phyloP scores from a whole-genome alignment of 1,140 invertebrate genomes.

The Lysiphlebus fabarum region DNA sequence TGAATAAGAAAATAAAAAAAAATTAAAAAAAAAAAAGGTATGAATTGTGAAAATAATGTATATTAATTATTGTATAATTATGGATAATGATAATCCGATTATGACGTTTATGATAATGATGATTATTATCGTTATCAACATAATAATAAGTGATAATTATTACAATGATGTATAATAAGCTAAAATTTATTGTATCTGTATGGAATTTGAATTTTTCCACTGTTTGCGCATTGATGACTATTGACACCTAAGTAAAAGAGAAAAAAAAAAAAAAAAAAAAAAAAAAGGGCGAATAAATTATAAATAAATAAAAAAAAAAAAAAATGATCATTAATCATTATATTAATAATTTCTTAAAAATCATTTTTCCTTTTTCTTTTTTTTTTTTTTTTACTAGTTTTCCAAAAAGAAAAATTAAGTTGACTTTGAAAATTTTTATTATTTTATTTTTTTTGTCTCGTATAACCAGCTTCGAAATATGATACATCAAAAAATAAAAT shows the following conservation, averaged over 20 bases:
- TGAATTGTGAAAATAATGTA: conserved; percentile 36
- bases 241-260: conserved; percentile 38
- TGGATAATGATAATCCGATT: conserved; percentile 37
- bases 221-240: conserved; percentile 48
- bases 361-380: neutral
- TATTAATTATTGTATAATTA: conserved; percentile 55
- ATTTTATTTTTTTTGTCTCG: conserved; percentile 17
- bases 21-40: conserved; percentile 13
- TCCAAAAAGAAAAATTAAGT: neutral
- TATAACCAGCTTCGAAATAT: conserved; percentile 48
- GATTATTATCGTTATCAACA: conserved; percentile 40
- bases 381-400: conserved; percentile 10
- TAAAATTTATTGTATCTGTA: conserved; percentile 53
- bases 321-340: conserved; percentile 37
- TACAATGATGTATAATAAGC: conserved; percentile 50
- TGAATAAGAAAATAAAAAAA: conserved; percentile 23
- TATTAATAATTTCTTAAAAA: conserved; percentile 9
- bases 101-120: conserved; percentile 39
- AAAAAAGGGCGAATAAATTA: conserved; percentile 41
- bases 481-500: conserved; percentile 38
- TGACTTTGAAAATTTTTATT: too few relatives aligned
- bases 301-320: conserved; percentile 29
- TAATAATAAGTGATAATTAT: conserved; percentile 40
- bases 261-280: conserved; percentile 8
- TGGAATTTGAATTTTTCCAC: conserved; percentile 51